These are phyloP conservation scores for Macrochelys suwanniensis DNA, from an alignment of 2,797 vertebrate species.

Conservation along the genomic window DNA sequence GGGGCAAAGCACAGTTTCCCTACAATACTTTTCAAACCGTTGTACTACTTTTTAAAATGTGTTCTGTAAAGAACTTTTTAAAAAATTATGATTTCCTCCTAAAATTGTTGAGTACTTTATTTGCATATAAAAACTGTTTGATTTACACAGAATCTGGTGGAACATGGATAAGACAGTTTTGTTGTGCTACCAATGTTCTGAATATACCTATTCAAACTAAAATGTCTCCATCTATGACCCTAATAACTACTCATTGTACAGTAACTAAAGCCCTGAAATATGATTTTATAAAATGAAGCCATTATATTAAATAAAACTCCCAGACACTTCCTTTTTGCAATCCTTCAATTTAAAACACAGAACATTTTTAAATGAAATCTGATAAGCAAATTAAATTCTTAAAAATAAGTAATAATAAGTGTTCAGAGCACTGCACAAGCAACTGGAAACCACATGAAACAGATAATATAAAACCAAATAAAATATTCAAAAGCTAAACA, in stretches of 20 bases:
- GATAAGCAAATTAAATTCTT: background rate
- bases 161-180: rapidly evolving
- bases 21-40: background rate
- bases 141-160: background rate
- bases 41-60: background rate
- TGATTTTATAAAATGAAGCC: background rate
- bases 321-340: background rate
- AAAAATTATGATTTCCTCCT: rapidly evolving
- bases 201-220: background rate
- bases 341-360: background rate
- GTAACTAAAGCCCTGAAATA: background rate
- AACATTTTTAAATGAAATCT: background rate
- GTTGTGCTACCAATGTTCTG: background rate
- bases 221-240: background rate
- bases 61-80: background rate
- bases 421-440: background rate
- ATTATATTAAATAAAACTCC: background rate
- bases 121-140: background rate
- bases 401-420: background rate
- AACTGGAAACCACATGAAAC: background rate
- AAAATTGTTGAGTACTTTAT: background rate
- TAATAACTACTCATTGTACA: background rate
- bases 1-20: background rate
- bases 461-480: background rate
- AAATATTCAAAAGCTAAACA: background rate